A percentile compares a stretch with the other conserved stretches of the same genome.
phyloP scores from a whole-genome alignment of 2,888 invertebrate species.

The Panzeria rudis region DNA sequence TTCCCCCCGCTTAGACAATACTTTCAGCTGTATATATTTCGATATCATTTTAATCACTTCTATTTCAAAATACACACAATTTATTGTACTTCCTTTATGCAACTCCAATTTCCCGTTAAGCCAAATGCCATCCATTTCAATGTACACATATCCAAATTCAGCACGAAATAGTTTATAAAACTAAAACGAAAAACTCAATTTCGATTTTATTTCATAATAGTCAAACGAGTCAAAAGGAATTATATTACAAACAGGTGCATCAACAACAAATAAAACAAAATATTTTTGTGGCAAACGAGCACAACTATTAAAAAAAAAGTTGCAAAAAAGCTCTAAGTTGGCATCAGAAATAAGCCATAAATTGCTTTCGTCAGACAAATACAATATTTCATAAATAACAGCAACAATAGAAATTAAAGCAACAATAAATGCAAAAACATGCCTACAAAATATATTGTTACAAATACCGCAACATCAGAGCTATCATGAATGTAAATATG shows the following conservation, averaged over 20 bases:
- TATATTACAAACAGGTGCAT: constrained; percentile 27
- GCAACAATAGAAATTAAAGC: not conserved
- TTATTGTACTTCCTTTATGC: not conserved
- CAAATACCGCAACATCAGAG: constrained; percentile 13
- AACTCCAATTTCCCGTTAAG: not conserved
- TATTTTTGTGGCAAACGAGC: constrained; percentile 10
- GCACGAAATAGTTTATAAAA: constrained; percentile 23
- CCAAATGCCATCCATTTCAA: constrained; percentile 13
- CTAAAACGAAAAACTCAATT: constrained; percentile 45
- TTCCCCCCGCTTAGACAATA: not conserved
- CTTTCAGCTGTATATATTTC: not conserved
- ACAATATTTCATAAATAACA: constrained; percentile 27
- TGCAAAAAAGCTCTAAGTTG: not conserved
- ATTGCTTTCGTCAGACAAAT: not conserved
- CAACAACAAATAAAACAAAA: constrained; percentile 28
- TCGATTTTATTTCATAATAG: constrained; percentile 61
- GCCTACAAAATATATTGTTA: constrained; percentile 21
- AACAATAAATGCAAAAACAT: constrained; percentile 37
- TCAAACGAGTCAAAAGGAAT: constrained; percentile 42
- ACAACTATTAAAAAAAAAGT: constrained; percentile 14
- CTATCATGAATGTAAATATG: constrained; percentile 15
- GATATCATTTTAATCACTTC: not conserved
- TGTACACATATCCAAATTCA: not conserved
- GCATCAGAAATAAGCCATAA: constrained; percentile 19
- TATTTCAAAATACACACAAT: constrained; percentile 1